Percentiles rank a stretch among this genome's conserved stretches.
Evolutionary conservation across 1,140 invertebrate genomes (phyloP).

Genomic region (roundworm (Caenorhabditis elegans)): WBcel235 BX284602.5:9099001-9099500

Average conservation of each 20-base stretch:
- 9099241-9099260: background rate
- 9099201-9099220: background rate
- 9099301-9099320: no score
- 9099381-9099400: background rate
- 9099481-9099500: slow-evolving; percentile 53
- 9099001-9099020: no score
- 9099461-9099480: slow-evolving; percentile 52
- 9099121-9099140: no score
- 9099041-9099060: no score
- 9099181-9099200: background rate
- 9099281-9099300: no score
- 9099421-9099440: slow-evolving; percentile 4
- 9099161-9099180: no score
- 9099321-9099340: no score
- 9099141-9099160: no score
- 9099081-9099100: no score
- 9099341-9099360: background rate
- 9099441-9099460: background rate
- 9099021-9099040: no score
- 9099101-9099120: no score
- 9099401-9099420: background rate
- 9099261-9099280: background rate
- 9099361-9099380: background rate
- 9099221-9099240: background rate
- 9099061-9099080: no score